Evolutionary conservation across 2,888 invertebrate genomes (phyloP).

Genomic region (Athalia circularis): DNA sequence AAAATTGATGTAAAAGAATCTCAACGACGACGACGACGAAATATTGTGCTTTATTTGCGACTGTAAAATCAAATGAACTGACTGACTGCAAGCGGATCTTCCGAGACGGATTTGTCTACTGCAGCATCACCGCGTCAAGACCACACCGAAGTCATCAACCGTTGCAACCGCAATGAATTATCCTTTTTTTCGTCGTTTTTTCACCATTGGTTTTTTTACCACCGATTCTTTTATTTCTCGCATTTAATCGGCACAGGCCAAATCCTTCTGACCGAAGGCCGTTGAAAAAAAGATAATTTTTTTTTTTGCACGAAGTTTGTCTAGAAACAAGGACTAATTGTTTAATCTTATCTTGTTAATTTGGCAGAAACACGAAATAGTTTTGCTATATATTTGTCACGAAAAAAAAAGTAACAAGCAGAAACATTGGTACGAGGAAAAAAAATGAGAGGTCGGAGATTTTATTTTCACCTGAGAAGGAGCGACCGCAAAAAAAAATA

Average conservation of each 20-base stretch:
- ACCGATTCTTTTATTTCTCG: not conserved
- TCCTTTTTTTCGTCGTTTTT: not conserved
- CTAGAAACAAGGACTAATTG: no score
- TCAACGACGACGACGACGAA: not conserved
- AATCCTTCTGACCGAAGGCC: no score
- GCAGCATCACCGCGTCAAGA: not conserved
- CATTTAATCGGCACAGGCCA: not conserved
- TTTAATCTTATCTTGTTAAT: no score
- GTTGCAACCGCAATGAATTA: conserved; percentile 12
- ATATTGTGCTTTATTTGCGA: not conserved
- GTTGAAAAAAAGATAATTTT: no score
- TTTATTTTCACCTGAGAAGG: no score
- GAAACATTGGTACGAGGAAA: no score
- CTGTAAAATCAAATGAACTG: not conserved
- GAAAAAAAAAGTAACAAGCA: no score
- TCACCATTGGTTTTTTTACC: not conserved
- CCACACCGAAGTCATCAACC: conserved; percentile 28
- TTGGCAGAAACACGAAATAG: no score
- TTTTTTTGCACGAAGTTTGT: no score
- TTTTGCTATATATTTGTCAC: no score
- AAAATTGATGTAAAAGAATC: not conserved
- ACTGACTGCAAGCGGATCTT: conserved; percentile 4
- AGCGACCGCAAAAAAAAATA: no score
- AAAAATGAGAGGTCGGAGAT: no score
- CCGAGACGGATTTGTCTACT: not conserved